Evolutionary conservation across 2,113 vertebrate genomes (phyloP).

Genomic region (Coregonus clupeaformis): DNA sequence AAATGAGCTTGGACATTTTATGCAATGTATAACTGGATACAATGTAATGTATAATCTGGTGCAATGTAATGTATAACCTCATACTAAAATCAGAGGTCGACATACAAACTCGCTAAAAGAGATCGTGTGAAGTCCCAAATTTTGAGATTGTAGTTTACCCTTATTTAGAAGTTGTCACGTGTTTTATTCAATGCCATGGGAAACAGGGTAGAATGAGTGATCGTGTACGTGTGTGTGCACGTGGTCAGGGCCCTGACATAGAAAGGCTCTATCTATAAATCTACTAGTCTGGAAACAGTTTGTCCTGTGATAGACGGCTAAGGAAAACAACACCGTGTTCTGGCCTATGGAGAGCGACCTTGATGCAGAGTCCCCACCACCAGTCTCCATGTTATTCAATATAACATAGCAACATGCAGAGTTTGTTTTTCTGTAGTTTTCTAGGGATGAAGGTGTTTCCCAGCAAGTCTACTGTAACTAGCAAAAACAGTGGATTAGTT

Average conservation of each 20-base stretch:
- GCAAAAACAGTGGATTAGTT: neutral
- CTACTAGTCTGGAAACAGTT: slow-evolving; percentile 55
- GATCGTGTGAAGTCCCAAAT: too few relatives aligned
- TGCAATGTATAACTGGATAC: too few relatives aligned
- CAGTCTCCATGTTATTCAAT: neutral
- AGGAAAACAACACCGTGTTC: slow-evolving; percentile 48
- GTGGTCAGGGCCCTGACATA: slow-evolving; percentile 58
- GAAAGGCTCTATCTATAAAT: slow-evolving; percentile 44
- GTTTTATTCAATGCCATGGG: too few relatives aligned
- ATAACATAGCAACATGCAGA: neutral
- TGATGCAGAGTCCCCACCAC: slow-evolving; percentile 34
- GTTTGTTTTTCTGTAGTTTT: neutral
- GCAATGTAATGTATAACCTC: too few relatives aligned
- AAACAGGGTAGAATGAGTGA: too few relatives aligned
- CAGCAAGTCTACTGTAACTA: neutral
- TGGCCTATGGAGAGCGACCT: slow-evolving; percentile 46
- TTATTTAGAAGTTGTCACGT: too few relatives aligned
- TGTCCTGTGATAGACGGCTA: slow-evolving; percentile 56
- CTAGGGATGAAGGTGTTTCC: neutral
- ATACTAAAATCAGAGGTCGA: too few relatives aligned
- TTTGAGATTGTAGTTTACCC: too few relatives aligned
- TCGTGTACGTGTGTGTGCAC: neutral
- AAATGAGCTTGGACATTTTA: neutral
- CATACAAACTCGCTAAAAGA: too few relatives aligned
- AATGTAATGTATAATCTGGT: too few relatives aligned